Evolutionary conservation across 23 tunicate genomes (phyloP).

Genomic region (Ascidia mentula): DNA sequence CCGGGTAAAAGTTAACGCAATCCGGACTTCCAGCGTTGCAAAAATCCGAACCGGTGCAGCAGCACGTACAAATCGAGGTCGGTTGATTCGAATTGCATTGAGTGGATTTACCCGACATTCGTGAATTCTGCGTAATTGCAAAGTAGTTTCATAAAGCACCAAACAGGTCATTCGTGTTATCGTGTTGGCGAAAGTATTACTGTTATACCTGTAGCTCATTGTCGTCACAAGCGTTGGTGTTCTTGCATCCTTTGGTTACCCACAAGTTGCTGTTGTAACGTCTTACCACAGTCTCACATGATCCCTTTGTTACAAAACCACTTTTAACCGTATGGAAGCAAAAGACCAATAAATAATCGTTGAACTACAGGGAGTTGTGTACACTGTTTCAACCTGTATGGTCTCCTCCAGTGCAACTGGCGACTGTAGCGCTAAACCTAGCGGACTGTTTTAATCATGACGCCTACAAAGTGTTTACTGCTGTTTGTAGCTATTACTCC

Average conservation of each 20-base stretch:
- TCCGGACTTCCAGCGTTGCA: not conserved
- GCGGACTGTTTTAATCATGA: too few relatives aligned
- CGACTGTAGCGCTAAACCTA: too few relatives aligned
- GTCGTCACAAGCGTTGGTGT: not conserved
- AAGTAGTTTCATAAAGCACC: not conserved
- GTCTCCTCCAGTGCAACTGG: too few relatives aligned
- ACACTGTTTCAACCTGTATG: too few relatives aligned
- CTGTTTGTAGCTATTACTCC: too few relatives aligned
- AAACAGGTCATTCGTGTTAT: not conserved
- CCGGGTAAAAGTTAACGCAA: not conserved
- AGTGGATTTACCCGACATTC: not conserved
- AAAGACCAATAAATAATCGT: too few relatives aligned
- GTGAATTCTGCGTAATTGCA: not conserved
- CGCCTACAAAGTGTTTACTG: too few relatives aligned
- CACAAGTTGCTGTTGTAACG: not conserved
- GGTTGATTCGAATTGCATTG: not conserved
- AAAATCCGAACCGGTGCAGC: not conserved
- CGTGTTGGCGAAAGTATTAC: not conserved
- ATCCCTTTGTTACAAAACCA: too few relatives aligned
- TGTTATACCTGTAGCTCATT: not conserved
- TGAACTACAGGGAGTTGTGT: too few relatives aligned
- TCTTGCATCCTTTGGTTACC: not conserved
- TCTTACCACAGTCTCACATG: constrained; percentile 3
- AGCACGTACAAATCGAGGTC: not conserved
- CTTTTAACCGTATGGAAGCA: too few relatives aligned